A percentile compares a stretch with the other conserved stretches of the same genome.
Evolutionary conservation across 1,140 invertebrate species (phyloP).

Genomic region (Zaprionus taronus): DNA sequence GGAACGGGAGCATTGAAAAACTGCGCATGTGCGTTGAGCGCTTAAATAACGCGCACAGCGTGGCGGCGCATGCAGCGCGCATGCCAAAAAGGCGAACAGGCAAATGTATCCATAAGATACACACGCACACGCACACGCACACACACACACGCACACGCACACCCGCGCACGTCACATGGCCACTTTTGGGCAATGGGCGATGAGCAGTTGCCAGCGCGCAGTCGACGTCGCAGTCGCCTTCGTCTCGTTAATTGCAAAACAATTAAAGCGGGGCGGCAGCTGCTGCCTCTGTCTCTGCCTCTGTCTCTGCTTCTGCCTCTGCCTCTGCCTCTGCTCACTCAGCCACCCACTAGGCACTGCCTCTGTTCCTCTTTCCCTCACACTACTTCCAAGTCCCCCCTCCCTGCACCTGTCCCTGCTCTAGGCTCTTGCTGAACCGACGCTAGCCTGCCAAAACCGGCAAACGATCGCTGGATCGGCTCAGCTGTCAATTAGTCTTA

Average conservation of each 20-base stretch:
- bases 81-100: constrained; percentile 64
- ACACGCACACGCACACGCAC: not conserved
- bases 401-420: not conserved
- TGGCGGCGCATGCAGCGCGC: constrained; percentile 53
- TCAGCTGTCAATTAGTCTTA: constrained; percentile 28
- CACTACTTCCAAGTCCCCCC: not conserved
- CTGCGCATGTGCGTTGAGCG: constrained; percentile 66
- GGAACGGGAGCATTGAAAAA: constrained; percentile 50
- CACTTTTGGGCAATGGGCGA: constrained; percentile 35
- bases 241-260: constrained; percentile 48
- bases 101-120: constrained; percentile 48
- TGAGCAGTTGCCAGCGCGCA: constrained; percentile 9
- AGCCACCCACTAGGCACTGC: not conserved
- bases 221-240: not conserved
- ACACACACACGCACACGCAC: constrained; percentile 17
- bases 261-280: constrained; percentile 36
- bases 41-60: constrained; percentile 55
- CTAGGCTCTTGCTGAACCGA: constrained; percentile 11
- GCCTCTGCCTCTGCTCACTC: not conserved
- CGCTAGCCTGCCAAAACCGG: constrained; percentile 36
- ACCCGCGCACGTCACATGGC: constrained; percentile 57
- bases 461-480: constrained; percentile 12
- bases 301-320: not conserved
- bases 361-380: not conserved
- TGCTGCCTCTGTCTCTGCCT: not conserved